Evolutionary conservation across 1,140 invertebrate species (phyloP).

Genomic region (Zaprionus ornatus): DNA sequence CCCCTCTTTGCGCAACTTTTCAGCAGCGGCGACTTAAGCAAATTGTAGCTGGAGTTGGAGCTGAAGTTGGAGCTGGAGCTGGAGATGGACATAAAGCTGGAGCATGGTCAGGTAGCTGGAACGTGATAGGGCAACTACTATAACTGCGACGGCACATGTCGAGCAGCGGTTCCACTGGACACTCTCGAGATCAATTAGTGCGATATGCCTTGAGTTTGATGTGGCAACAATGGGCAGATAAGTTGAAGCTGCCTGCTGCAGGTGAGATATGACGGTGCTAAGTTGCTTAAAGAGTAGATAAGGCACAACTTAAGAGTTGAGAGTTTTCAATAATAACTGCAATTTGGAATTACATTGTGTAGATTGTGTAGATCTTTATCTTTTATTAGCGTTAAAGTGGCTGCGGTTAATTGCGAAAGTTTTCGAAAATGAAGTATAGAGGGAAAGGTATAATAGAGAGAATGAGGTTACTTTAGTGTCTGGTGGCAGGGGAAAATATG

Average conservation of each 20-base stretch:
- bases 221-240: neutral
- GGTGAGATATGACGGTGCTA: slow-evolving; percentile 5
- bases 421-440: too few relatives aligned
- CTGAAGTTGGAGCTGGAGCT: neutral
- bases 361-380: neutral
- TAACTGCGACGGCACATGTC: neutral
- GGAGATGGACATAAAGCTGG: neutral
- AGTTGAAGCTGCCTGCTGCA: neutral
- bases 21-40: slow-evolving; percentile 25
- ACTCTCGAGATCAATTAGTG: slow-evolving; percentile 7
- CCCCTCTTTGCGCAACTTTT: slow-evolving; percentile 24
- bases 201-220: slow-evolving; percentile 7
- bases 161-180: neutral
- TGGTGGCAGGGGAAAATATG: too few relatives aligned
- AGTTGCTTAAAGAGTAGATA: neutral
- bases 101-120: slow-evolving; percentile 22
- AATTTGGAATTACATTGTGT: neutral
- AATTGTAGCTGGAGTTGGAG: slow-evolving; percentile 12
- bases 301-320: neutral
- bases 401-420: too few relatives aligned
- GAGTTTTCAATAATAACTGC: neutral
- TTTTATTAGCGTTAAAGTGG: neutral
- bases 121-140: slow-evolving; percentile 13
- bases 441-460: too few relatives aligned
- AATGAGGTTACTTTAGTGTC: too few relatives aligned